A percentile compares a stretch with the other conserved stretches of the same genome.
Evolutionary conservation across 2,888 invertebrate genomes (phyloP).

Genomic region (Calameuta idolon): DNA sequence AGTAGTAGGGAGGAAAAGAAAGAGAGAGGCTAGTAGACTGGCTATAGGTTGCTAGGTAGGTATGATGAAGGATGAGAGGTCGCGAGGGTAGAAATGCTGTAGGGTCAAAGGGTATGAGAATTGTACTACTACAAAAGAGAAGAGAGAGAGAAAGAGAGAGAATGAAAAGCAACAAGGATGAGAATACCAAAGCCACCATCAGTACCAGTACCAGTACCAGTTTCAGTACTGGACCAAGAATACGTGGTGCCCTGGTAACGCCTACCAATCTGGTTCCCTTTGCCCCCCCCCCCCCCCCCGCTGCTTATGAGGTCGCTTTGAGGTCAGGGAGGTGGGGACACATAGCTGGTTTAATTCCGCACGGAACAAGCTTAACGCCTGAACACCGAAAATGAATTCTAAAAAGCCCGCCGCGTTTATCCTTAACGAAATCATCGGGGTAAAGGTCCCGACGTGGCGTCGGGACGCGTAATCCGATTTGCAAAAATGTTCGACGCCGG

Average conservation of each 20-base stretch:
- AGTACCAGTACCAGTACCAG: neutral
- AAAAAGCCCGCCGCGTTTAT: slow-evolving; percentile 30
- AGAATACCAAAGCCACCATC: neutral
- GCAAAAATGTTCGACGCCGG: neutral
- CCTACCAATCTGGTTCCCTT: slow-evolving; percentile 59
- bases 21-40: neutral
- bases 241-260: slow-evolving; percentile 51
- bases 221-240: slow-evolving; percentile 10
- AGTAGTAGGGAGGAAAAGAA: neutral
- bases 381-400: slow-evolving; percentile 53
- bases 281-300: neutral
- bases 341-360: slow-evolving; percentile 39
- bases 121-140: neutral
- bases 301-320: neutral
- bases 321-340: neutral
- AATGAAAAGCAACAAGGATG: neutral
- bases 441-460: neutral
- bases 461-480: neutral
- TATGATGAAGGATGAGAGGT: neutral
- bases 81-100: neutral
- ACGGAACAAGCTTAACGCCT: slow-evolving; percentile 45
- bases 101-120: neutral
- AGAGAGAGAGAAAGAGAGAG: neutral
- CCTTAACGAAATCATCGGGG: neutral
- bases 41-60: neutral